Base-by-base conservation (phyloP, 2,888 invertebrate species). In the Sminthurinus aureus region DNA sequence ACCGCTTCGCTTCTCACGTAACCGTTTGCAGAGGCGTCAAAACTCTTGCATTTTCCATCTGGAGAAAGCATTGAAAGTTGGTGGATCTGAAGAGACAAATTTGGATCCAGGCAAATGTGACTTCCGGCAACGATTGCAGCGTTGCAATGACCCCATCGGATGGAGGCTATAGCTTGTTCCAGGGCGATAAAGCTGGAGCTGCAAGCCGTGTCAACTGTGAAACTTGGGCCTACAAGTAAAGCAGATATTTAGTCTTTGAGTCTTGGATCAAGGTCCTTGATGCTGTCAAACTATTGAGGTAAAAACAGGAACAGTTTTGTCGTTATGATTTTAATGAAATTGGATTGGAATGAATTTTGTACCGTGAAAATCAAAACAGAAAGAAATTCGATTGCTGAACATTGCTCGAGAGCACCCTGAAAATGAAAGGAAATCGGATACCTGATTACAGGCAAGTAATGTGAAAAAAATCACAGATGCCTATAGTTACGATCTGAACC, bases 1-100 rank as follows among this genome's bases (percentile, higher is more conserved):
- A 94, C 94, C 6, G 38, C 38, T 38, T 38, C 38, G 6, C 38
- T 38, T 38, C 38, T 1, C 1, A 38, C 38, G 38, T 38, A 38
- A 38, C 38, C 38, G 6, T 38, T 38, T 38, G 8, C 71, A 26
- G 71, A 38, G 38, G 38, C 38, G 6, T 38, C 38, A 38, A 38
- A 38, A 38, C 38, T 38, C 64, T 64, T 64, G 9, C 64, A 64
- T 64, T 0, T 4, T n/a, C 64, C 64, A n/a, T 64, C 64, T 9
- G 64, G 64, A 18, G 64, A 64, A 2, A 64, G 8, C 64, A 64
- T 64, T 2, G 15, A 18, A 0, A 64, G 8, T 1, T 9, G 64
- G 8, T 64, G 64, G 64, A 64, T 4, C 64, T 64, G 64, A 64
- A 64, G 64, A 64, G 64, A 64, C n/a, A n/a, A 4, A 9, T 15